These are phyloP conservation scores for Idris sp. DNA, from an alignment of 1,140 invertebrate species.

Conservation along the genomic window DNA sequence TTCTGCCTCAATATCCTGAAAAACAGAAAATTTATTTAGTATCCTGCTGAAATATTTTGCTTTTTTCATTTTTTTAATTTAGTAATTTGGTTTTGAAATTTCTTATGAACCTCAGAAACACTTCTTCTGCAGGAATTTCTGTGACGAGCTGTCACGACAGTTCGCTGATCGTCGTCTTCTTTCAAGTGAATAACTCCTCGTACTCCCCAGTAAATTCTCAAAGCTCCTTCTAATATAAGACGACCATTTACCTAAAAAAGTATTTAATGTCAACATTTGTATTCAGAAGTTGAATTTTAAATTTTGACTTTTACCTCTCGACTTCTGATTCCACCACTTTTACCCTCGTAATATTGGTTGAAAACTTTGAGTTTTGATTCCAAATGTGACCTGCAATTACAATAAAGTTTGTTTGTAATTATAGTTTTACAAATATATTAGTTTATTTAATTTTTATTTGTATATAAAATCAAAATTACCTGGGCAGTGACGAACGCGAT, in stretches of 20 bases:
- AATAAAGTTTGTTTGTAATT: too few relatives aligned
- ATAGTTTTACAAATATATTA: too few relatives aligned
- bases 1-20: conserved; percentile 68
- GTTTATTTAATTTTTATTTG: too few relatives aligned
- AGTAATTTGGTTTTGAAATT: background rate
- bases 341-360: conserved; percentile 89
- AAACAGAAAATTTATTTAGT: conserved; percentile 2
- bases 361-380: conserved; percentile 88
- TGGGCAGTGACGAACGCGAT: conserved; percentile 75
- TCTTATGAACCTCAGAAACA: conserved; percentile 67
- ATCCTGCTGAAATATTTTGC: too few relatives aligned
- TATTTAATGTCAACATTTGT: too few relatives aligned
- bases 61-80: too few relatives aligned
- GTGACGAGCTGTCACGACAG: conserved; percentile 84
- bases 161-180: conserved; percentile 91
- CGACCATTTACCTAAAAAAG: conserved; percentile 84
- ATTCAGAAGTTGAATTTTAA: too few relatives aligned
- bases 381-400: conserved; percentile 82
- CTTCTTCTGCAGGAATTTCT: conserved; percentile 82
- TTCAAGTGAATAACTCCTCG: conserved; percentile 90
- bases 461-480: conserved; percentile 61
- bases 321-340: conserved; percentile 86
- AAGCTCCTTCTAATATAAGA: conserved; percentile 86
- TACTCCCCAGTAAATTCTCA: conserved; percentile 92
- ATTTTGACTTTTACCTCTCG: conserved; percentile 79